Conservation (phyloP, 2,113 vertebrate genomes). For the Brachyistius frenatus region DNA sequence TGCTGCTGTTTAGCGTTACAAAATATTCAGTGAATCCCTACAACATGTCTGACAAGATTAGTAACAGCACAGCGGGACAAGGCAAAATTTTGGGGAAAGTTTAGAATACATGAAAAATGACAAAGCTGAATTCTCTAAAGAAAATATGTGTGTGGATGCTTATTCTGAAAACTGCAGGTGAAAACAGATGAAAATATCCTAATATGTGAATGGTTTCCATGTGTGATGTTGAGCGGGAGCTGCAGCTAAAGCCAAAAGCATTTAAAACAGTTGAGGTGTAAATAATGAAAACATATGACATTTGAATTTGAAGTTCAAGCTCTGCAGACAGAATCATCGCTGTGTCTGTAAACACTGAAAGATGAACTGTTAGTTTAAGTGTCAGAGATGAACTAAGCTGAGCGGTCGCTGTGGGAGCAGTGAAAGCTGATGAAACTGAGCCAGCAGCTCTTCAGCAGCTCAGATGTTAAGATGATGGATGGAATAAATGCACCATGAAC, state of each 20-base stretch:
- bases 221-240: not conserved
- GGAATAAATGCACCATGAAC: not conserved
- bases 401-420: not conserved
- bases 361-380: conserved; percentile 1
- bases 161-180: not conserved
- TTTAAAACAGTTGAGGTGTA: not conserved
- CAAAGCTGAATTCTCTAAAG: not conserved
- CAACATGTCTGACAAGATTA: conserved; percentile 39
- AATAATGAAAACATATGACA: not conserved
- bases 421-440: not conserved
- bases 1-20: conserved; percentile 47
- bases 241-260: not conserved
- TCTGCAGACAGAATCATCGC: not conserved
- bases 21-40: conserved; percentile 45
- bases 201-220: not conserved
- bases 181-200: not conserved
- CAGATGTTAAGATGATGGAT: not conserved
- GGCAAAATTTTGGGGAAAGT: not conserved
- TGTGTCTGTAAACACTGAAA: conserved; percentile 1
- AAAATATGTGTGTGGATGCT: not conserved
- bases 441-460: not conserved
- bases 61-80: not conserved
- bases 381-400: not conserved
- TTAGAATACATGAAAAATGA: not conserved
- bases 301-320: not conserved